Percentiles rank a stretch among this genome's conserved stretches.
These are phyloP conservation scores for Micromesistius poutassou DNA, from an alignment of 2,797 vertebrate genomes.

Conservation along the genomic window DNA sequence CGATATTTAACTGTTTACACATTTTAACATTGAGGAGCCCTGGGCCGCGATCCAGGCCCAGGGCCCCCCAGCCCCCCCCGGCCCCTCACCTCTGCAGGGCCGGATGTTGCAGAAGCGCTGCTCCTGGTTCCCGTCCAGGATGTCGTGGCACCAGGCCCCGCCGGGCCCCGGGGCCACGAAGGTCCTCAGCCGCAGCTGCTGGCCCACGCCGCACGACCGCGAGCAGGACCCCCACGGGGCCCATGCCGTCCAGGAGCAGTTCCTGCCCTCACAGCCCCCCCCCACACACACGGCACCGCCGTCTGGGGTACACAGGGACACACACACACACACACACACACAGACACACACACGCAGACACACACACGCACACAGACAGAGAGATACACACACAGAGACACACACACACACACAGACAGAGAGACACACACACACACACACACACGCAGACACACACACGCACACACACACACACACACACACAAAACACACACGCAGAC, in stretches of 20 bases:
- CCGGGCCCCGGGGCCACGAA: slow-evolving; percentile 71
- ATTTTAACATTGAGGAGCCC: too few relatives aligned
- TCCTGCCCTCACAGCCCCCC: slow-evolving; percentile 61
- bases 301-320: slow-evolving; percentile 41
- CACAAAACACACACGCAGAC: slow-evolving; percentile 19
- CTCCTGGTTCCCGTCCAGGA: slow-evolving; percentile 78
- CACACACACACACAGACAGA: neutral
- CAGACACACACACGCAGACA: slow-evolving; percentile 44
- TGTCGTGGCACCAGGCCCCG: slow-evolving; percentile 80
- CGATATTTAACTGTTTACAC: too few relatives aligned
- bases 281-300: slow-evolving; percentile 59
- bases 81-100: slow-evolving; percentile 79
- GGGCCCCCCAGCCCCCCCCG: too few relatives aligned
- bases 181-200: slow-evolving; percentile 80
- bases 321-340: slow-evolving; percentile 17
- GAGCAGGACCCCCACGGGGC: slow-evolving; percentile 78
- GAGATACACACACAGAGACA: neutral
- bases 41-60: too few relatives aligned
- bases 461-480: neutral
- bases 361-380: slow-evolving; percentile 4
- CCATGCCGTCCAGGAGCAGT: slow-evolving; percentile 86
- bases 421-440: slow-evolving; percentile 2
- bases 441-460: neutral
- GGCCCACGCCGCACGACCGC: slow-evolving; percentile 83
- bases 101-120: slow-evolving; percentile 82